These are phyloP conservation scores for Agapostemon virescens DNA, from an alignment of 2,888 invertebrate genomes.

Conservation along the genomic window DNA sequence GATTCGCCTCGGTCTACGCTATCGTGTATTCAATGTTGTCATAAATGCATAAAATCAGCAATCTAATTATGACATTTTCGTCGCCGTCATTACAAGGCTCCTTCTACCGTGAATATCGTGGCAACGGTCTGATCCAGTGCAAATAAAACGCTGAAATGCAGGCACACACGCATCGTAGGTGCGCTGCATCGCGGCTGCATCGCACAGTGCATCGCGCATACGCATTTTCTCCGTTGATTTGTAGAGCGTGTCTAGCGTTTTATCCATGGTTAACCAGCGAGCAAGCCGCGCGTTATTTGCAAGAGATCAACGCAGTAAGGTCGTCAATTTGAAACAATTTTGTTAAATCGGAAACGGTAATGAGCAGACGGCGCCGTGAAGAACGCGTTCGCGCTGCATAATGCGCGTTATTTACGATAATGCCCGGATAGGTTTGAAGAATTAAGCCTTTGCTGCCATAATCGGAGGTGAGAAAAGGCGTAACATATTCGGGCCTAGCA, in stretches of 20 bases:
- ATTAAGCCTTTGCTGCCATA: background rate
- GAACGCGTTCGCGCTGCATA: background rate
- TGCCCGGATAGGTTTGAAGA: background rate
- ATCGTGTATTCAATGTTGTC: too few relatives aligned
- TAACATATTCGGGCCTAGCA: background rate
- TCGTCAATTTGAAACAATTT: constrained; percentile 14
- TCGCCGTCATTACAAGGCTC: constrained; percentile 5
- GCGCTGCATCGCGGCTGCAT: background rate
- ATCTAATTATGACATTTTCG: background rate
- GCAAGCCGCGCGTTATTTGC: constrained; percentile 62
- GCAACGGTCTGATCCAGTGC: background rate
- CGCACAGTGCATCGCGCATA: constrained; percentile 18
- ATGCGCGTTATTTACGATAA: constrained; percentile 9
- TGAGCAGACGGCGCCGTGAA: background rate
- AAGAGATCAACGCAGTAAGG: constrained; percentile 2
- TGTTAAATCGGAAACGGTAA: background rate
- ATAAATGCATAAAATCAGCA: too few relatives aligned
- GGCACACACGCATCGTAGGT: background rate
- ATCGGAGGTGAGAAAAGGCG: background rate
- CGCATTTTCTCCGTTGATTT: constrained; percentile 76
- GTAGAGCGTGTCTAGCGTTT: constrained; percentile 78
- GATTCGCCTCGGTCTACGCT: too few relatives aligned
- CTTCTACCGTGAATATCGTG: constrained; percentile 21
- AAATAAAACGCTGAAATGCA: constrained; percentile 28
- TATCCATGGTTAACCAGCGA: constrained; percentile 68